Base-by-base conservation (phyloP, 92 coral and sea anemone genomes). In the Zoanthus gigantus region DNA sequence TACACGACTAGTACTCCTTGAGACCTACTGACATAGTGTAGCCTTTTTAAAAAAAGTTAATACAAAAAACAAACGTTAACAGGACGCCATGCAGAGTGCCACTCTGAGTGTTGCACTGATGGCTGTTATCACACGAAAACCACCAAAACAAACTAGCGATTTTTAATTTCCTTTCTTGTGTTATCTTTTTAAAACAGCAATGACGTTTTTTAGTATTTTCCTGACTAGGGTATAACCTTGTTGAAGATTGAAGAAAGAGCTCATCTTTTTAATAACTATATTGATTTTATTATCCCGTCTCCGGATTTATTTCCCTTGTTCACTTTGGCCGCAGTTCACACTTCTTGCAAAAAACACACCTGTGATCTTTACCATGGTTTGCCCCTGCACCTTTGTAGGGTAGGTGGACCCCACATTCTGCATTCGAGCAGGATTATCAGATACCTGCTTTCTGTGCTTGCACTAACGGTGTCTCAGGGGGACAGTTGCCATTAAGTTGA, bases 291-390 rank as follows among this genome's bases (percentile, higher is more conserved):
- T 84, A 28, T 16, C 71, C 81, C 34, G 17, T 84, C 81, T 77
- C 82, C 67, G 74, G 74, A 2, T 69, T 69, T 69, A 9, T 29
- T 69, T 69, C 74, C 45, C 16, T 69, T 4, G 16, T 69, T 14
- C 58, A 60, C 13, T 78, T 29, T 6, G 72, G 83, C 54, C 69
- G 16, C 12, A 58, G 0, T 1, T 84, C 34, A 69, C 46, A 90
- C 79, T 18, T 48, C 32, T 78, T 78, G 53, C 93, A 88, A 72
- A 90, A 83, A 74, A 74, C 87, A 37, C 93, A 90, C 53, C 83
- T 45, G 37, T 90, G 92, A 10, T 72, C 54, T 28, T 86, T 79
- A 34, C 85, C 85, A 60, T 74, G 34, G 74, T 69, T 18, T 69
- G 47, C 69, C 69, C 31, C 69, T 0, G 69, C 92, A 63, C 90